Evolutionary conservation across 2,888 invertebrate species (phyloP).

Genomic region (Alentia gelatinosa): DNA sequence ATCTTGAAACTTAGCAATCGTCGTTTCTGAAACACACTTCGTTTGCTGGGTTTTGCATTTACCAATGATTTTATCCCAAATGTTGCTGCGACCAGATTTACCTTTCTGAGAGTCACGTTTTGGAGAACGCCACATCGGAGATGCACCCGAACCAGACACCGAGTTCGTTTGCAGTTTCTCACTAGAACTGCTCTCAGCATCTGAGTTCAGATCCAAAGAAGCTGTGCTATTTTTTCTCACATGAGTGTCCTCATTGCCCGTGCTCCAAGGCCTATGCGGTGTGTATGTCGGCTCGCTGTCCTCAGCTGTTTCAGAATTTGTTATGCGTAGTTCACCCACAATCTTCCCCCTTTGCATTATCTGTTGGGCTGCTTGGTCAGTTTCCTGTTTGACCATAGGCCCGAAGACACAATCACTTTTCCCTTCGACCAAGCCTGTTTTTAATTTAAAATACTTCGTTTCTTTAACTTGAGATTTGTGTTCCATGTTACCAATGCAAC

Average conservation of each 20-base stretch:
- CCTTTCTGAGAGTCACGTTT: constrained; percentile 19
- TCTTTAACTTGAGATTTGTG: neutral
- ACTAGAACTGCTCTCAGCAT: constrained; percentile 35
- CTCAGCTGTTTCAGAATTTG: constrained; percentile 12
- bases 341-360: constrained; percentile 21
- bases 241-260: neutral
- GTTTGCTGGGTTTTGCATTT: constrained; percentile 35
- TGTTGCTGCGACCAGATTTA: constrained; percentile 23
- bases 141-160: neutral
- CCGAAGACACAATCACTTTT: constrained; percentile 11
- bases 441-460: constrained; percentile 34
- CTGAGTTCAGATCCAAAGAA: neutral
- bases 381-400: constrained; percentile 4
- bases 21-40: constrained; percentile 2
- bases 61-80: constrained; percentile 45
- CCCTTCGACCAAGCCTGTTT: constrained; percentile 23
- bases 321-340: constrained; percentile 31
- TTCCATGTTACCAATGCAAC: neutral
- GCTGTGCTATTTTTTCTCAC: neutral
- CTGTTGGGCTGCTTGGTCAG: constrained; percentile 28
- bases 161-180: neutral
- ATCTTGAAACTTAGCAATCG: constrained; percentile 29
- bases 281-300: neutral
- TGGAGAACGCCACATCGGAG: constrained; percentile 28
- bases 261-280: constrained; percentile 34